phyloP scores from a whole-genome alignment of 1,140 invertebrate genomes.

The Neotoxoptera formosana region DNA sequence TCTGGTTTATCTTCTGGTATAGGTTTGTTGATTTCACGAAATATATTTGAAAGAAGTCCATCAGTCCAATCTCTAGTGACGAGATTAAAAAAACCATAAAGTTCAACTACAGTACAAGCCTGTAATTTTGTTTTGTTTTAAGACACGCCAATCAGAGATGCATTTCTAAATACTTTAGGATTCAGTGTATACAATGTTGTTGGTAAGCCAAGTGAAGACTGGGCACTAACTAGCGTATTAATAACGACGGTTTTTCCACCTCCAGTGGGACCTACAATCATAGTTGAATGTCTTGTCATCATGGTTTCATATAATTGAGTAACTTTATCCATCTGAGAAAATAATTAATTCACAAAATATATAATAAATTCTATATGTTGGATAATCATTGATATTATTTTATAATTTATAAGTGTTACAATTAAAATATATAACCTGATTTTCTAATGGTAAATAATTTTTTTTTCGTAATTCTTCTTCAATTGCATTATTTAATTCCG shows the following conservation, averaged over 20 bases:
- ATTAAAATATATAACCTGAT: conserved; percentile 72
- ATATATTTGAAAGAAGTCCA: conserved; percentile 88
- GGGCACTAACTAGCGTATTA: conserved; percentile 79
- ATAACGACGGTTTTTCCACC: conserved; percentile 90
- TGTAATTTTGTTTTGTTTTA: conserved; percentile 63
- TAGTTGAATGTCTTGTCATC: conserved; percentile 90
- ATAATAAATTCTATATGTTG: background rate
- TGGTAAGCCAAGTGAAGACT: conserved; percentile 73
- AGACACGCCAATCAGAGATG: background rate
- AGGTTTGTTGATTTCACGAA: conserved; percentile 86
- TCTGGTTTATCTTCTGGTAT: conserved; percentile 69
- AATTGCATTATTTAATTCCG: conserved; percentile 83
- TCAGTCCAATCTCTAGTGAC: conserved; percentile 90
- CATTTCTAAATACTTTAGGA: conserved; percentile 68
- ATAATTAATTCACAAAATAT: conserved; percentile 64
- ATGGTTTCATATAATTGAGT: conserved; percentile 92
- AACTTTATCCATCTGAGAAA: conserved; percentile 70
- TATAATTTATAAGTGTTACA: background rate
- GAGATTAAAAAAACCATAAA: conserved; percentile 89
- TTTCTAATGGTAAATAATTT: conserved; percentile 74
- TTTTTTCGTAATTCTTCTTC: conserved; percentile 72
- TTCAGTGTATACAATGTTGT: conserved; percentile 83
- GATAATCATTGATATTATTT: background rate
- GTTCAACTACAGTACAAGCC: conserved; percentile 85
- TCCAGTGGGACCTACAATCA: conserved; percentile 90